These are phyloP conservation scores for Paedocypris micromegethes DNA, from an alignment of 2,797 vertebrate species.

Conservation along the genomic window DNA sequence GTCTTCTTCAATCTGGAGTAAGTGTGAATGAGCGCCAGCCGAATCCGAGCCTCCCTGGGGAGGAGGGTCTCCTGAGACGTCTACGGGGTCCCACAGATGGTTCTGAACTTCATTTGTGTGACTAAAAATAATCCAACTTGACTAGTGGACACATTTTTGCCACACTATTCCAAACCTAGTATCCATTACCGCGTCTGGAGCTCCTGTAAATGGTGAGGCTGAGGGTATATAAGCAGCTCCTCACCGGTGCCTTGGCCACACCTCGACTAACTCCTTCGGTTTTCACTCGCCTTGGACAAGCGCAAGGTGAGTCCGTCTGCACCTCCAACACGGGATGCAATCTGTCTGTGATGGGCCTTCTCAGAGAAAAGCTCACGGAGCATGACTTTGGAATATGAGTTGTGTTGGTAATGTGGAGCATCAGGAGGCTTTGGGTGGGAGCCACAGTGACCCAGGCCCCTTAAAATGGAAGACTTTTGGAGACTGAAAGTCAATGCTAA, in stretches of 20 bases:
- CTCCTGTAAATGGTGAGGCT: conserved; percentile 71
- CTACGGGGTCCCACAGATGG: conserved; percentile 65
- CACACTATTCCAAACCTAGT: conserved; percentile 60
- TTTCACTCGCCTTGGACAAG: conserved; percentile 76
- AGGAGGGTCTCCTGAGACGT: conserved; percentile 45
- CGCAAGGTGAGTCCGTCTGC: conserved; percentile 68
- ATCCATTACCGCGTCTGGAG: conserved; percentile 67
- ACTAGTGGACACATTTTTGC: conserved; percentile 78
- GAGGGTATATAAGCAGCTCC: conserved; percentile 66
- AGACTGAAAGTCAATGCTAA: conserved; percentile 2
- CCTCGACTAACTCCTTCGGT: conserved; percentile 62
- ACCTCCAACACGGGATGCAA: conserved; percentile 34
- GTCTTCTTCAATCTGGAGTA: conserved; percentile 35
- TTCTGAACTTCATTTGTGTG: conserved; percentile 66
- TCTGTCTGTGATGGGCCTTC: conserved; percentile 26
- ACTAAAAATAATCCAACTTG: conserved; percentile 70
- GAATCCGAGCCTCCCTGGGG: conserved; percentile 39
- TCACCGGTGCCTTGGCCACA: conserved; percentile 48
- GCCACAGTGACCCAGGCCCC: not conserved
- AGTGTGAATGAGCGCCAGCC: conserved; percentile 12
- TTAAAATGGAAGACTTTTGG: not conserved
- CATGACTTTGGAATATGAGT: not conserved
- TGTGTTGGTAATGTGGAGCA: conserved; percentile 11
- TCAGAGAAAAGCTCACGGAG: not conserved
- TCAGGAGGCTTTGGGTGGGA: conserved; percentile 11